Evolutionary conservation across 2,113 vertebrate genomes (phyloP).

Genomic region (Brachionichthys hirsutus): DNA sequence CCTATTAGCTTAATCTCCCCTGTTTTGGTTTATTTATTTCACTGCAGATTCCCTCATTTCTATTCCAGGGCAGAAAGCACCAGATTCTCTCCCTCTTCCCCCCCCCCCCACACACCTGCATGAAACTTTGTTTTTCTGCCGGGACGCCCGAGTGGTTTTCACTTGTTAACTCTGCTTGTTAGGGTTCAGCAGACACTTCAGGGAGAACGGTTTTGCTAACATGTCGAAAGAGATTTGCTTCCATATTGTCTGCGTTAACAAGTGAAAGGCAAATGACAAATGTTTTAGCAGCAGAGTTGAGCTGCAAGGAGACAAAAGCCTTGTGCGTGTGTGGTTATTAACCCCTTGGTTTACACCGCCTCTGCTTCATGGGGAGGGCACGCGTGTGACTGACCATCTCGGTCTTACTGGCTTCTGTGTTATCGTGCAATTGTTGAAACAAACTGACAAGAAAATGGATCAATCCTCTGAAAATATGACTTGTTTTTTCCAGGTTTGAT

Average conservation of each 20-base stretch:
- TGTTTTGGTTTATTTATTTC: conserved; percentile 78
- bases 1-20: conserved; percentile 79
- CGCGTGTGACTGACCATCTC: conserved; percentile 1
- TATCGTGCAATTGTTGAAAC: conserved; percentile 15
- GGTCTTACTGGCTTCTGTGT: conserved; percentile 25
- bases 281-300: conserved; percentile 6
- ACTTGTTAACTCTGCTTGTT: conserved; percentile 63
- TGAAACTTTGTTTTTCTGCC: conserved; percentile 44
- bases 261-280: conserved; percentile 43
- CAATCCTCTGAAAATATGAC: background rate
- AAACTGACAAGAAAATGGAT: conserved; percentile 3
- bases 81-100: conserved; percentile 26
- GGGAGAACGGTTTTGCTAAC: conserved; percentile 52
- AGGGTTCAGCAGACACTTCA: conserved; percentile 41
- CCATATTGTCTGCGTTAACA: conserved; percentile 53
- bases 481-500: conserved; percentile 75
- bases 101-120: conserved; percentile 53
- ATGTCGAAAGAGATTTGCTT: conserved; percentile 50
- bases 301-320: conserved; percentile 10
- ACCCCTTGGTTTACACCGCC: background rate
- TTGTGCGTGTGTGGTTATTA: conserved; percentile 3
- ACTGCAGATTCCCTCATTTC: conserved; percentile 67
- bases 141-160: conserved; percentile 48
- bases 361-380: conserved; percentile 15
- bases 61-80: conserved; percentile 53